Evolutionary conservation across 2,888 invertebrate species (phyloP).

Genomic region (Ophioninae sp.): DNA sequence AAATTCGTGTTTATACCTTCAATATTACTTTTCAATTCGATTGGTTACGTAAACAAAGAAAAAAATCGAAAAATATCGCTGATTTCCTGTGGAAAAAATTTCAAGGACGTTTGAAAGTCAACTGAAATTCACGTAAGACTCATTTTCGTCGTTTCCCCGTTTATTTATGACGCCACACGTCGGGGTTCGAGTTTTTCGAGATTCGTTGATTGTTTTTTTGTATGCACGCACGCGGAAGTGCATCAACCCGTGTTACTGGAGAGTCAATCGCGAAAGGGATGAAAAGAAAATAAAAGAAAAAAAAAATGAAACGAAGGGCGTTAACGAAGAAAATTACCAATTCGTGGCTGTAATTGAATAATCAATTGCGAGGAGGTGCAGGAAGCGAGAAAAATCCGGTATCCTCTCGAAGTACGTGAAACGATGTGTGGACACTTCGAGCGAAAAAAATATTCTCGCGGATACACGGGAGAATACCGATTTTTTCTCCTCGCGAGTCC

Average conservation of each 20-base stretch:
- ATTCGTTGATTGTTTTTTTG: background rate
- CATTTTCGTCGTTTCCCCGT: slow-evolving; percentile 18
- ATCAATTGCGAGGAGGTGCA: slow-evolving; percentile 49
- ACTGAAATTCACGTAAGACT: slow-evolving; percentile 42
- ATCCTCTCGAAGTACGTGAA: background rate
- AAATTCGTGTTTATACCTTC: background rate
- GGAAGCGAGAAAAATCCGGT: slow-evolving; percentile 53
- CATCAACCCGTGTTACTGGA: slow-evolving; percentile 16
- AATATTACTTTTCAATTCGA: background rate
- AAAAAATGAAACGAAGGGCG: slow-evolving; percentile 28
- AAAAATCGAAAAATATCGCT: background rate
- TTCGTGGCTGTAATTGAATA: slow-evolving; percentile 63
- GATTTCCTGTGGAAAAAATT: background rate
- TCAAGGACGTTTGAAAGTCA: slow-evolving; percentile 18
- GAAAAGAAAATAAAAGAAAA: slow-evolving; percentile 2
- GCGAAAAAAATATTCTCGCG: background rate
- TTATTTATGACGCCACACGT: slow-evolving; percentile 46
- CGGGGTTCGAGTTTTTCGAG: slow-evolving; percentile 23
- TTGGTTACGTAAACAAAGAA: background rate
- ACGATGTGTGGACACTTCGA: background rate
- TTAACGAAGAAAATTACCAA: slow-evolving; percentile 64
- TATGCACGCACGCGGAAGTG: background rate
- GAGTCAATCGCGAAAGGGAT: background rate
- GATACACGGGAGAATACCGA: slow-evolving; percentile 12
- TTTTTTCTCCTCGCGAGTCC: background rate